Percentiles rank a stretch among this genome's conserved stretches.
Evolutionary conservation across 2,888 invertebrate genomes (phyloP).

Genomic region (Crossocerus cetratus): DNA sequence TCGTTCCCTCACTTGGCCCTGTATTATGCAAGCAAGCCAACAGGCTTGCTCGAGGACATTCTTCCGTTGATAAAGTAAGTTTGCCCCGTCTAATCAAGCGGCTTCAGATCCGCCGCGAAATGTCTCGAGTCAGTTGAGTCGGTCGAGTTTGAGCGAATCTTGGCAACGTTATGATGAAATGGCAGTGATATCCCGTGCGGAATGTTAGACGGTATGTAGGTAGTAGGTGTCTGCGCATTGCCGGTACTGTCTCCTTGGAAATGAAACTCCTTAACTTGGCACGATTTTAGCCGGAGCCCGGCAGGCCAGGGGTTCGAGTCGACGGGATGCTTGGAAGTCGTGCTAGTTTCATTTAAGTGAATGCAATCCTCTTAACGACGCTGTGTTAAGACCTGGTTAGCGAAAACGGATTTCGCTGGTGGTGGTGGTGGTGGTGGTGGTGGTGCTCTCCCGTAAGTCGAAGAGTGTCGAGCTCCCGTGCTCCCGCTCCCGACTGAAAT

Average conservation of each 20-base stretch:
- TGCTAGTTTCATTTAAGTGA: conserved; percentile 28
- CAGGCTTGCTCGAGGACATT: conserved; percentile 10
- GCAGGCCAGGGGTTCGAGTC: no score
- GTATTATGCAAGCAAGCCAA: conserved; percentile 55
- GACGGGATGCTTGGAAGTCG: not conserved
- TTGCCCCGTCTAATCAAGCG: conserved; percentile 38
- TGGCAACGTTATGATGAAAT: no score
- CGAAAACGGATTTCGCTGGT: conserved; percentile 22
- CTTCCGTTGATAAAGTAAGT: conserved; percentile 48
- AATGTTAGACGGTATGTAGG: no score
- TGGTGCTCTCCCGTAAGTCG: conserved; percentile 18
- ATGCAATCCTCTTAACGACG: conserved; percentile 37
- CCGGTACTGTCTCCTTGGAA: no score
- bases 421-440: no score
- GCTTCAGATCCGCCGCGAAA: no score
- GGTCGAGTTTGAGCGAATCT: no score
- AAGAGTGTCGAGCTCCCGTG: not conserved
- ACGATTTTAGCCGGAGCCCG: no score
- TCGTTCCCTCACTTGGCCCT: conserved; percentile 10
- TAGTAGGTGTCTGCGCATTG: no score
- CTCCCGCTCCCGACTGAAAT: conserved; percentile 8
- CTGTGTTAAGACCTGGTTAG: conserved; percentile 42
- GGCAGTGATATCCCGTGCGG: no score
- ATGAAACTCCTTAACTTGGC: no score
- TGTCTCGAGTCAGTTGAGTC: no score